Base-by-base conservation (phyloP, 1,140 invertebrate species). In the Drosophila saltans region DNA sequence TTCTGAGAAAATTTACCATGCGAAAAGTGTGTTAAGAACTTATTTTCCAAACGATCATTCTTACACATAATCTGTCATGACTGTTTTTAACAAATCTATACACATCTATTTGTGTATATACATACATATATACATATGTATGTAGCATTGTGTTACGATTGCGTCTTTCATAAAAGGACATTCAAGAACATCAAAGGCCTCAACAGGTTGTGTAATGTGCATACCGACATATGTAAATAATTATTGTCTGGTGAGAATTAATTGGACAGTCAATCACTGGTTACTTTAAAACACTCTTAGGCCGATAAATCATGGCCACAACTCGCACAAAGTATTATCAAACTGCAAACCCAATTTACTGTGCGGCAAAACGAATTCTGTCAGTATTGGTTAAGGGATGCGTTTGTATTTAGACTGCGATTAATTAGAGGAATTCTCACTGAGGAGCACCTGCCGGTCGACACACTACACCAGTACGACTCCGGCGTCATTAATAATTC, bases 401-500 rank as follows among this genome's bases (percentile, higher is more conserved):
- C 63, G 45, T 62, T 56, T 39, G 26, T 58, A 21, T 60, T 24
- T 45, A 8, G 36, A 58, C 48, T 57, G 28, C 43, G 28, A 70
- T 78, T 88, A 88, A 88, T 88, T 88, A 88, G 76, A 77, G 84
- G 26, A 71, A 84, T 72, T 81, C 77, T 70, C 68, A 45, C 68
- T 63, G 60, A 78, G 30, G 65, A 89, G 84, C 84, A 89, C 80
- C 84, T 84, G 81, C 81, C 81, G 69, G 70, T 67, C 69, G 62
- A 78, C 69, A 69, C 65, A 68, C 66, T 52, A 61, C 48, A 36
- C 68, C 56, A 67, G 59, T 61, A 39, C 61, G 10, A 33, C 16
- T 16, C 56, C 28, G 40, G 57, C 71, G 80, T 91, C 82, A 86
- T 86, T 90, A 86, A 90, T 86, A 90, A 83, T 80, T 70, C 72